phyloP scores from a whole-genome alignment of 2,888 invertebrate genomes.

The Hartigia nigra region DNA sequence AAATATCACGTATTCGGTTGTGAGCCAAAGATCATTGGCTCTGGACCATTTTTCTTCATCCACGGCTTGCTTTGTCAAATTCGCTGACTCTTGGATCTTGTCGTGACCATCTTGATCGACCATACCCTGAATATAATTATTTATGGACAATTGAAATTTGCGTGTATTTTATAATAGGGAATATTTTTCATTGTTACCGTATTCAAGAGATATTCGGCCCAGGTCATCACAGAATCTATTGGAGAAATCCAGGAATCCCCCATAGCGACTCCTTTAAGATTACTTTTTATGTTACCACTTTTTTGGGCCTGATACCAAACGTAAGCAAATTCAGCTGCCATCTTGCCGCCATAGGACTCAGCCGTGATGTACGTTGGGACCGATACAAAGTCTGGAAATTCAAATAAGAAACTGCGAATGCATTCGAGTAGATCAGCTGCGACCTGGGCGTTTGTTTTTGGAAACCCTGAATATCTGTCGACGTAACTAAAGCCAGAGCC shows the following conservation, averaged over 20 bases:
- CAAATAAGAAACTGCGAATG: slow-evolving; percentile 76
- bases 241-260: slow-evolving; percentile 94
- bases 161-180: background rate
- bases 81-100: slow-evolving; percentile 71
- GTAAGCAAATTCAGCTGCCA: slow-evolving; percentile 85
- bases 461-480: slow-evolving; percentile 67
- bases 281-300: slow-evolving; percentile 72
- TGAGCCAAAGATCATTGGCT: slow-evolving; percentile 76
- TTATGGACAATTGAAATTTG: background rate
- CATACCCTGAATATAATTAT: slow-evolving; percentile 67
- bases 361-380: slow-evolving; percentile 87
- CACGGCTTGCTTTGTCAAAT: slow-evolving; percentile 70
- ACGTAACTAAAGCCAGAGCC: slow-evolving; percentile 90
- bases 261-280: slow-evolving; percentile 82
- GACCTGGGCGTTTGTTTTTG: slow-evolving; percentile 73
- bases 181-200: slow-evolving; percentile 67
- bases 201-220: slow-evolving; percentile 83
- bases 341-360: slow-evolving; percentile 94
- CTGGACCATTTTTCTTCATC: slow-evolving; percentile 69
- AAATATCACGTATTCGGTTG: slow-evolving; percentile 74
- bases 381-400: slow-evolving; percentile 76
- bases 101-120: slow-evolving; percentile 77
- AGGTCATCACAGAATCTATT: slow-evolving; percentile 83
- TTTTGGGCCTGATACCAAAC: slow-evolving; percentile 72
- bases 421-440: slow-evolving; percentile 81